Conservation (phyloP, 1,140 invertebrate species). For the Aphis gossypii region DNA sequence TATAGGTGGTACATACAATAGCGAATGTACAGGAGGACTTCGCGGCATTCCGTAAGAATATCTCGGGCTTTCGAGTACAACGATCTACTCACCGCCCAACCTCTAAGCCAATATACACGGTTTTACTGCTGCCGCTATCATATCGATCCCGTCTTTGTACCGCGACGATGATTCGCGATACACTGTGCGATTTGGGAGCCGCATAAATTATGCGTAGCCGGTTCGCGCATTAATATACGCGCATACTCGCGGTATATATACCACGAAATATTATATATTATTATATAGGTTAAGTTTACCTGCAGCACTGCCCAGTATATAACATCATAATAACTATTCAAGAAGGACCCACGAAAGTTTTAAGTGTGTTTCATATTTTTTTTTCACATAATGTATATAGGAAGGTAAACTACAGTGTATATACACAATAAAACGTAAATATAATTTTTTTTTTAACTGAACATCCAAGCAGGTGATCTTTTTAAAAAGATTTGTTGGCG, state of each 20-base stretch:
- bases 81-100: background rate
- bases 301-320: background rate
- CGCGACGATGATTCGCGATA: background rate
- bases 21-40: background rate
- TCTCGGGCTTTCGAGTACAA: background rate
- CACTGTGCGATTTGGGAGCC: background rate
- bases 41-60: background rate
- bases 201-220: background rate
- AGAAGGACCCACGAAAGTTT: background rate
- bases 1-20: background rate
- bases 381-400: background rate
- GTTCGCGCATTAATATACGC: background rate
- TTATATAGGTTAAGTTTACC: background rate
- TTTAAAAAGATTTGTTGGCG: too few species aligned
- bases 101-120: too few species aligned
- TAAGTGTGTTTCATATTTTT: background rate
- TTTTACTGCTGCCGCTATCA: background rate
- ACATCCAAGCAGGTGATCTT: background rate
- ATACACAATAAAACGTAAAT: background rate
- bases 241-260: background rate
- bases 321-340: background rate
- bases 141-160: conserved; percentile 3
- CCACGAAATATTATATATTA: background rate
- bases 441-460: background rate
- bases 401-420: background rate